A percentile compares a stretch with the other conserved stretches of the same genome.
phyloP scores from a whole-genome alignment of 92 coral and sea anemone genomes.

The Blastomussa wellsi region DNA sequence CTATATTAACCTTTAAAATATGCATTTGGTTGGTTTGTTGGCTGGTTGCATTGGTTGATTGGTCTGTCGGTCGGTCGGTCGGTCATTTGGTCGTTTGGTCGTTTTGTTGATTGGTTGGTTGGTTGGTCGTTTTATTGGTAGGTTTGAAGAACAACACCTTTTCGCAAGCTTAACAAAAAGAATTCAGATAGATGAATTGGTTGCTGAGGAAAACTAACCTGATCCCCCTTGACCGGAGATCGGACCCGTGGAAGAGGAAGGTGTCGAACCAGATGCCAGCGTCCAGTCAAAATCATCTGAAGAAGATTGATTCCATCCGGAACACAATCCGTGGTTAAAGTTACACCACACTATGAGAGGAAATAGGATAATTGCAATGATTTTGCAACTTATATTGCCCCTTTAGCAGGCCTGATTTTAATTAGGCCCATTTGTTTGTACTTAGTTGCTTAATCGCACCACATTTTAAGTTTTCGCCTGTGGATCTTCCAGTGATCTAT shows the following conservation, averaged over 20 bases:
- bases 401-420: too few species aligned
- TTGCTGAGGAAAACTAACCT: not conserved
- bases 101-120: not conserved
- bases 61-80: too few species aligned
- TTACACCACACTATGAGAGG: not conserved
- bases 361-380: not conserved
- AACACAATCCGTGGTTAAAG: slow-evolving; percentile 15
- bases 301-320: slow-evolving; percentile 11
- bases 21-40: too few species aligned
- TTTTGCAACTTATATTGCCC: not conserved
- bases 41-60: too few species aligned
- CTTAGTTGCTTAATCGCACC: too few species aligned
- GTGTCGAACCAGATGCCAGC: slow-evolving; percentile 9
- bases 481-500: too few species aligned
- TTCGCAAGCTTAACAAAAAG: not conserved
- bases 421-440: too few species aligned
- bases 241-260: slow-evolving; percentile 25
- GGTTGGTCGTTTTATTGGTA: too few species aligned
- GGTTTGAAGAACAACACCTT: not conserved
- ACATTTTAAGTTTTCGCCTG: too few species aligned
- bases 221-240: slow-evolving; percentile 26
- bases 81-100: not conserved
- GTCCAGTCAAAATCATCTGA: slow-evolving; percentile 15
- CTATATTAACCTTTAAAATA: not conserved
- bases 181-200: too few species aligned